phyloP scores from a whole-genome alignment of 2,888 invertebrate species.

The Hydrotaea diabolus region DNA sequence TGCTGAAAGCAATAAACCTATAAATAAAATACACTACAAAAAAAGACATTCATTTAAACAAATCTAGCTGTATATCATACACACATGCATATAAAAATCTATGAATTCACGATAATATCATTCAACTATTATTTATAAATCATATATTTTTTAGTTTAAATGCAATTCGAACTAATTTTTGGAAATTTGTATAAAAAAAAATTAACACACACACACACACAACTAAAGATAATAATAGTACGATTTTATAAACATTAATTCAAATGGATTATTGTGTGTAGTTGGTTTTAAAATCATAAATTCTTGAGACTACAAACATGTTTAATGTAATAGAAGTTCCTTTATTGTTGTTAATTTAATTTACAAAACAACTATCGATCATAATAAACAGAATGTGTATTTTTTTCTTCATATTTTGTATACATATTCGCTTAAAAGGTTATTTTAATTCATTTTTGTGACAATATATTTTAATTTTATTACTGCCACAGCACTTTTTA shows the following conservation, averaged over 20 bases:
- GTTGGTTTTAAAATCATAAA: conserved; percentile 14
- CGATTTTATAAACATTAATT: neutral
- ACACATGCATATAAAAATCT: neutral
- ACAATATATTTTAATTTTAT: neutral
- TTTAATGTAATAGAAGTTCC: conserved; percentile 15
- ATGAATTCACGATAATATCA: conserved; percentile 3
- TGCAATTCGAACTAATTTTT: conserved; percentile 52
- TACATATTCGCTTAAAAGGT: neutral
- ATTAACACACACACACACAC: neutral
- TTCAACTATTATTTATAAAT: conserved; percentile 12
- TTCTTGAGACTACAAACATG: neutral
- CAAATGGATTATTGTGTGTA: conserved; percentile 2
- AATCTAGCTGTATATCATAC: neutral
- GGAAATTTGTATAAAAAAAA: conserved; percentile 14
- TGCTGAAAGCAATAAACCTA: conserved; percentile 49
- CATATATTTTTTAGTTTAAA: conserved; percentile 41
- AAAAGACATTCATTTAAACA: conserved; percentile 18
- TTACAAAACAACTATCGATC: neutral
- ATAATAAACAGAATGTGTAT: neutral
- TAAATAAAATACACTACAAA: conserved; percentile 23
- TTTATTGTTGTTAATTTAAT: neutral
- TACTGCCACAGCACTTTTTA: neutral
- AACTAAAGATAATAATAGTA: conserved; percentile 12
- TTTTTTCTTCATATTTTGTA: neutral
- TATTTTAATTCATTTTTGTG: conserved; percentile 13